A percentile compares a stretch with the other conserved stretches of the same genome.
Evolutionary conservation across 1,140 invertebrate species (phyloP).

Genomic region (Chymomyza costata): DNA sequence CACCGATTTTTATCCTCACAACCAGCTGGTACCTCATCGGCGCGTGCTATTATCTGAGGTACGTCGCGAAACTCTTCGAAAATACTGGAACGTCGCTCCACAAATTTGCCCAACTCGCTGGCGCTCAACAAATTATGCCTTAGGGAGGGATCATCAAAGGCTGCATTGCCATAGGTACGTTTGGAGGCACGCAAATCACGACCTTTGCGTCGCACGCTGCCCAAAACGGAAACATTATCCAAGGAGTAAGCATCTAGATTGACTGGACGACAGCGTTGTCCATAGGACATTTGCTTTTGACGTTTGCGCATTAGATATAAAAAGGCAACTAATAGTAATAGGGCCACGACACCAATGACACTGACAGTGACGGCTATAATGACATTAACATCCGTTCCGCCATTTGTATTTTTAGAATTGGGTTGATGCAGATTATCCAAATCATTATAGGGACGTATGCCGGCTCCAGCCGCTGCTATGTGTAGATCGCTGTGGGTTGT

Average conservation of each 20-base stretch:
- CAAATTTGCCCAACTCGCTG: slow-evolving; percentile 82
- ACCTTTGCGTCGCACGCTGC: slow-evolving; percentile 83
- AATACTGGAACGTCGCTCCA: slow-evolving; percentile 83
- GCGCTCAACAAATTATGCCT: slow-evolving; percentile 59
- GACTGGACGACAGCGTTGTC: slow-evolving; percentile 89
- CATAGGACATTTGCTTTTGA: slow-evolving; percentile 82
- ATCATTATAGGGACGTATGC: neutral
- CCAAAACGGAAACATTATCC: slow-evolving; percentile 90
- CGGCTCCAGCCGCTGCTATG: neutral
- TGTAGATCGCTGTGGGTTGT: slow-evolving; percentile 26
- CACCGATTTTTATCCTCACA: slow-evolving; percentile 89
- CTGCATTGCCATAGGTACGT: slow-evolving; percentile 91
- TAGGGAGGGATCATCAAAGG: slow-evolving; percentile 88
- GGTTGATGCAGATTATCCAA: slow-evolving; percentile 43
- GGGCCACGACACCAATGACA: slow-evolving; percentile 77
- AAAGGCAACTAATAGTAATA: slow-evolving; percentile 81
- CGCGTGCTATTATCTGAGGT: slow-evolving; percentile 84
- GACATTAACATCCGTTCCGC: slow-evolving; percentile 73
- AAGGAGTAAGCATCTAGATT: slow-evolving; percentile 91
- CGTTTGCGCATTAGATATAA: slow-evolving; percentile 84
- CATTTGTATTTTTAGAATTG: slow-evolving; percentile 26
- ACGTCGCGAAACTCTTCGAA: slow-evolving; percentile 87
- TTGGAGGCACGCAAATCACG: slow-evolving; percentile 85
- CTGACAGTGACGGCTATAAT: slow-evolving; percentile 78
- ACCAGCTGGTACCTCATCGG: slow-evolving; percentile 88